Base-by-base conservation (phyloP, 1,140 invertebrate species). In the Eufriesea mexicana region DNA sequence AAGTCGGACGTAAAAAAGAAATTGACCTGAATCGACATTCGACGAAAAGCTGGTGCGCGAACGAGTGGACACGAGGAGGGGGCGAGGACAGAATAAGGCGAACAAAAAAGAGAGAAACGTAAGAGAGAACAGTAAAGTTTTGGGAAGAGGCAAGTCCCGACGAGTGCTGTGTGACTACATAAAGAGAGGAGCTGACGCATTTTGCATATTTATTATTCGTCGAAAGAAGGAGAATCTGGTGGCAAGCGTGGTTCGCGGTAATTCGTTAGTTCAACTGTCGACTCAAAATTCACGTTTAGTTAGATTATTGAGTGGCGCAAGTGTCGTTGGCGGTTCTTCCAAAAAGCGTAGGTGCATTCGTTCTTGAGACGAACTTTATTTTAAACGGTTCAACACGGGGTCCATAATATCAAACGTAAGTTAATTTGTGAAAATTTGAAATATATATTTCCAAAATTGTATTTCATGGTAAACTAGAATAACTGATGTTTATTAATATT, bases 361-460 rank as follows among this genome's bases (percentile, higher is more conserved):
- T 35, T 51, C 20, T 10, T 61, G 25, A 59, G 42, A 49, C 67
- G 71, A 70, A 55, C 16, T 28, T 86, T 76, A 67, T 62, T 83
- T 71, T 79, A 79, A 89, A 79, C 86, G 76, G 45, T 90, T 77
- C 91, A 92, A 89, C 83, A 93, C 92, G 92, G 92, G 91, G 90
- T 90, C 91, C 84, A 76, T 89, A 91, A 81, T 93, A 20, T 92
- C 92, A 57, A 91, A 79, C 77, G 92, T 92, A 90, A 92, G 91
- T 92, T 35, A 23, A 74, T 2, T 14, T 2, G 18, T 16, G 5
- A 5, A 51, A 68, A 35, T 57, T 10, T n/a, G n/a, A 79, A 51
- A 45, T 9, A 2, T 12, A 0, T 16, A 57, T 8, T 14, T 47
- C 0, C 12, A n/a, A 0, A 66, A 35, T 7, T 20, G 1, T 23